Base-by-base conservation (phyloP, 92 coral and sea anemone genomes). In the Montipora capitata region DNA sequence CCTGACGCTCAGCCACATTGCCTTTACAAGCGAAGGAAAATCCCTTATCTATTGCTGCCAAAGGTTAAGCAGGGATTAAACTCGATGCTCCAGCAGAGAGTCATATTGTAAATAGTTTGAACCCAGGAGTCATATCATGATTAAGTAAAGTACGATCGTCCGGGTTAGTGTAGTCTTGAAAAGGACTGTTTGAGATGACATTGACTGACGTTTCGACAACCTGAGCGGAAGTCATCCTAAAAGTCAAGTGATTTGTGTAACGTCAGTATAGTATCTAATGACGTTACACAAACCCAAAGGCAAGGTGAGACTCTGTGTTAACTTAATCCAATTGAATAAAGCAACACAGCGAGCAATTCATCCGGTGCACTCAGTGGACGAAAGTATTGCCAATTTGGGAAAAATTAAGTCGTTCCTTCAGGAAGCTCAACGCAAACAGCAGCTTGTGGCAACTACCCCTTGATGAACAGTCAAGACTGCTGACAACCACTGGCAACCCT, bases 61-160 rank as follows among this genome's bases (percentile, higher is more conserved):
- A 87, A 91, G 68, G 92, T 92, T 0, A 81, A 92, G 43, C 38
- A 69, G 7, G 83, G 81, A 71, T 40, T 93, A 35, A 79, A 89
- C 14, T 67, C 89, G 7, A 90, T 90, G 96, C 79, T 49, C 11
- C 57, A 49, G 57, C 57, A 49, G 1, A 11, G 57, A 49, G 57
- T 1, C 8, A 49, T 49, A 11, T 49, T 6, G 7, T 27, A 27
- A 27, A 27, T 27, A 27, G 35, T 27, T 27, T 27, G 35, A 27
- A 27, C 35, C 35, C 35, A 27, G 2, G 35, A 27, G 35, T 27
- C 35, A 27, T 27, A 27, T 27, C 35, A 27, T 27, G 35, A 27
- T 27, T 27, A 27, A 27, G 35, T 1, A 27, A 27, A 27, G 35
- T 27, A 27, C 35, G 35, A 27, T 27, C 35, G 35, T 27, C 35